phyloP scores from a whole-genome alignment of 2,797 vertebrate genomes.

The Leuciscus waleckii region DNA sequence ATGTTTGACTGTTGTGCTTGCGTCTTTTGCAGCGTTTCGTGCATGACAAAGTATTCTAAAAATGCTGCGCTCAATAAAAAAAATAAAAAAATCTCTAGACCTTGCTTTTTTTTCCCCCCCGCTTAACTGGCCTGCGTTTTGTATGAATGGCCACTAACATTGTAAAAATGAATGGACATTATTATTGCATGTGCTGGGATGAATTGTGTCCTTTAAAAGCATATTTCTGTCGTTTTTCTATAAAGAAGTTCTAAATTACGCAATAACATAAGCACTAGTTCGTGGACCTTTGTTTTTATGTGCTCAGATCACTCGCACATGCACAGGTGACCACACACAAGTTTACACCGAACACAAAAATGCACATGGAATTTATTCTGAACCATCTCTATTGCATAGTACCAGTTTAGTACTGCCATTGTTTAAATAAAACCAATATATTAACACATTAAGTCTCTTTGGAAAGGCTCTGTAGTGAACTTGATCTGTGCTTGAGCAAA shows the following conservation, averaged over 20 bases:
- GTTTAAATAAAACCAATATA: not conserved
- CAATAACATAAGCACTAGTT: too few relatives aligned
- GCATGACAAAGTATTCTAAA: not conserved
- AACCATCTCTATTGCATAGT: not conserved
- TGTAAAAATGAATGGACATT: not conserved
- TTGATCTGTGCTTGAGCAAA: constrained; percentile 19
- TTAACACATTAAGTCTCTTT: not conserved
- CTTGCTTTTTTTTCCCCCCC: not conserved
- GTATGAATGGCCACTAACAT: not conserved
- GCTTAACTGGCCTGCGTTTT: not conserved
- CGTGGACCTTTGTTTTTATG: not conserved
- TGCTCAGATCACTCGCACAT: not conserved
- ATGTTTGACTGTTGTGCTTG: not conserved
- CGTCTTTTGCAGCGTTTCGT: not conserved
- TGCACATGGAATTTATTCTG: not conserved
- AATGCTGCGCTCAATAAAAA: not conserved
- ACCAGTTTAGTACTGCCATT: not conserved
- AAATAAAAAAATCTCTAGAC: not conserved
- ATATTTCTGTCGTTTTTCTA: not conserved
- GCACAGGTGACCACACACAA: not conserved
- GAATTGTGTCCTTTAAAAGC: not conserved
- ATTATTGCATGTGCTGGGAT: not conserved
- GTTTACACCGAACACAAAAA: not conserved
- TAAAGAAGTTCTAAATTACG: not conserved
- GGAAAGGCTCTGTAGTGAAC: constrained; percentile 15